phyloP scores from a whole-genome alignment of 2,113 vertebrate species.

The Poecile atricapillus region DNA sequence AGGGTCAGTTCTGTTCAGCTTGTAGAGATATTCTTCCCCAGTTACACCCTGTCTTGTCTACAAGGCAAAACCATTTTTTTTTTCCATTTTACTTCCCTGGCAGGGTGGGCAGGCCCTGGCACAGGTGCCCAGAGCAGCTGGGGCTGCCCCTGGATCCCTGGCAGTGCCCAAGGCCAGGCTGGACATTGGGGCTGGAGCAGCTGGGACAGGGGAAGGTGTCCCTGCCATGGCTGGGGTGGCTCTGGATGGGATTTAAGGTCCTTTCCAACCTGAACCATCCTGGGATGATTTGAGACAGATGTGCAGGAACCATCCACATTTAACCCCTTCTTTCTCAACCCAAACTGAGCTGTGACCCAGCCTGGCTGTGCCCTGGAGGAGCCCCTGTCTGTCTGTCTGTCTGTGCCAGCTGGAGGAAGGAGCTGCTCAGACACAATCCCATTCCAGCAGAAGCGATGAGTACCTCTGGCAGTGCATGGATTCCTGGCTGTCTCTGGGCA shows the following conservation, averaged over 20 bases:
- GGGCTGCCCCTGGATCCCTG: not conserved
- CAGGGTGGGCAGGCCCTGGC: not conserved
- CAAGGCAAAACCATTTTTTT: not conserved
- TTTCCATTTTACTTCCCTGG: not conserved
- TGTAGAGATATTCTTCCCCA: not conserved
- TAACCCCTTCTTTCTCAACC: not conserved
- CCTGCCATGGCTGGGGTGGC: not conserved
- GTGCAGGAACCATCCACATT: not conserved
- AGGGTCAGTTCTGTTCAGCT: not conserved
- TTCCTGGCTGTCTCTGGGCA: not conserved
- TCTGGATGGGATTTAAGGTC: fast-evolving
- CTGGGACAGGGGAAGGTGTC: not conserved
- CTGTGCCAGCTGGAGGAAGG: not conserved
- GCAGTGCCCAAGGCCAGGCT: not conserved
- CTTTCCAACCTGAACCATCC: not conserved
- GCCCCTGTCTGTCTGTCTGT: not conserved
- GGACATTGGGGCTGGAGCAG: not conserved
- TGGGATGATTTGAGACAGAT: not conserved
- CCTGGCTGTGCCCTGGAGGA: not conserved
- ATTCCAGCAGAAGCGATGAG: not conserved
- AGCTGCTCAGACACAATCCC: not conserved
- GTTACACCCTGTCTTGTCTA: fast-evolving
- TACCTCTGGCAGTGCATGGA: not conserved
- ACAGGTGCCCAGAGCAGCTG: not conserved
- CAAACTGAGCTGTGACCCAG: not conserved